phyloP scores from a whole-genome alignment of 2,888 invertebrate species.

The Bombylius major region DNA sequence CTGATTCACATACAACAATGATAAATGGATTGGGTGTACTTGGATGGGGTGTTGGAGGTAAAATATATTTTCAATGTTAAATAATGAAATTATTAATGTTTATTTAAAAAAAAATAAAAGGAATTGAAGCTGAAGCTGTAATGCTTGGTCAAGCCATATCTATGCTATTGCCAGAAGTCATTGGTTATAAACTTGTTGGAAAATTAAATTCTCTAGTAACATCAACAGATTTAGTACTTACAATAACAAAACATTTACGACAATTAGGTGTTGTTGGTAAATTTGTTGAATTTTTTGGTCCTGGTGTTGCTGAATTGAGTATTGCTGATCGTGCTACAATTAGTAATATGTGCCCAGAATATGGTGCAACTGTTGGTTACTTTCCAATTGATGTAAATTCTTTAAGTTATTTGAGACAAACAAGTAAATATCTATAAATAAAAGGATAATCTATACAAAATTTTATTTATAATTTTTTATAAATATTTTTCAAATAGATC shows the following conservation, averaged over 20 bases:
- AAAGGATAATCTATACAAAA: not conserved
- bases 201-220: constrained; percentile 71
- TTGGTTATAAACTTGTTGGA: constrained; percentile 84
- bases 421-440: constrained; percentile 42
- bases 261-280: constrained; percentile 94
- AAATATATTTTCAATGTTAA: not conserved
- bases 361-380: constrained; percentile 92
- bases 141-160: constrained; percentile 97
- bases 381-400: constrained; percentile 83
- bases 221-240: constrained; percentile 92
- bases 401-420: constrained; percentile 72
- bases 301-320: constrained; percentile 78
- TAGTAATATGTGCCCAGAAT: constrained; percentile 98
- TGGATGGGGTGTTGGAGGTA: constrained; percentile 90
- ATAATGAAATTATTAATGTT: not conserved
- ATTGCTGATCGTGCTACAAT: constrained; percentile 97
- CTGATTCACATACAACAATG: constrained; percentile 99
- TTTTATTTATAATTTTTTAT: too few relatives aligned
- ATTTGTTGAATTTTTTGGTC: constrained; percentile 97
- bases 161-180: constrained; percentile 91
- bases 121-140: constrained; percentile 97
- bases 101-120: constrained; percentile 29
- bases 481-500: constrained; percentile 44
- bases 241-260: constrained; percentile 90
- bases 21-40: constrained; percentile 89